Percentiles rank a stretch among this genome's conserved stretches.
Evolutionary conservation across 2,888 invertebrate species (phyloP).

Genomic region (Napeogenes sylphis): DNA sequence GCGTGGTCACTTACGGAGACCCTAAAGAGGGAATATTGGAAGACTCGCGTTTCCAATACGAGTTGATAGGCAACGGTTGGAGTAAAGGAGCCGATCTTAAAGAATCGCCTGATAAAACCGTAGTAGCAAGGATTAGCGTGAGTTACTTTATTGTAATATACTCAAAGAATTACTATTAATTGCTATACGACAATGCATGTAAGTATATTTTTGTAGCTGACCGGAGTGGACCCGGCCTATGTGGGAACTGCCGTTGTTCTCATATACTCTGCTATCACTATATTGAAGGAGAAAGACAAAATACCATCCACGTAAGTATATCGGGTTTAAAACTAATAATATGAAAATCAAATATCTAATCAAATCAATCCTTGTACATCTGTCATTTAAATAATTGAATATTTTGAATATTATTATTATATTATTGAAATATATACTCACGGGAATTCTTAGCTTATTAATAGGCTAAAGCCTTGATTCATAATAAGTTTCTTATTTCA

Average conservation of each 20-base stretch:
- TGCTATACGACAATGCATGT: background rate
- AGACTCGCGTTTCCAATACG: conserved; percentile 80
- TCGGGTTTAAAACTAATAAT: background rate
- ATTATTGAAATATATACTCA: too few relatives aligned
- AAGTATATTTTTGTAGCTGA: conserved; percentile 50
- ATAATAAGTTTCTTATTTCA: conserved; percentile 53
- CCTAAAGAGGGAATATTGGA: conserved; percentile 80
- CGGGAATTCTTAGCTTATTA: too few relatives aligned
- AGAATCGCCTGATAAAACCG: conserved; percentile 77
- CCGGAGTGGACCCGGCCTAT: conserved; percentile 87
- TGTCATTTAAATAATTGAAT: background rate
- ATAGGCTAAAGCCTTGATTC: too few relatives aligned
- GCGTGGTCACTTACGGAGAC: conserved; percentile 81
- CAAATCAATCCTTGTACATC: background rate
- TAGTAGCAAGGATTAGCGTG: conserved; percentile 65
- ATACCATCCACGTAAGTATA: conserved; percentile 77
- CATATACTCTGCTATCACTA: conserved; percentile 83
- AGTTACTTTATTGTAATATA: conserved; percentile 9
- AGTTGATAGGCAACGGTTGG: conserved; percentile 90
- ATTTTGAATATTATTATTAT: too few relatives aligned
- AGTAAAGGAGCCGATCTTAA: conserved; percentile 68
- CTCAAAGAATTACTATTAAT: conserved; percentile 1
- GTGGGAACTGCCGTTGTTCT: conserved; percentile 86
- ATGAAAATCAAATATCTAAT: background rate
- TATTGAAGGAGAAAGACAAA: conserved; percentile 85